These are phyloP conservation scores for Lycaon pictus DNA, from an alignment of 2,113 vertebrate species.

Conservation along the genomic window DNA sequence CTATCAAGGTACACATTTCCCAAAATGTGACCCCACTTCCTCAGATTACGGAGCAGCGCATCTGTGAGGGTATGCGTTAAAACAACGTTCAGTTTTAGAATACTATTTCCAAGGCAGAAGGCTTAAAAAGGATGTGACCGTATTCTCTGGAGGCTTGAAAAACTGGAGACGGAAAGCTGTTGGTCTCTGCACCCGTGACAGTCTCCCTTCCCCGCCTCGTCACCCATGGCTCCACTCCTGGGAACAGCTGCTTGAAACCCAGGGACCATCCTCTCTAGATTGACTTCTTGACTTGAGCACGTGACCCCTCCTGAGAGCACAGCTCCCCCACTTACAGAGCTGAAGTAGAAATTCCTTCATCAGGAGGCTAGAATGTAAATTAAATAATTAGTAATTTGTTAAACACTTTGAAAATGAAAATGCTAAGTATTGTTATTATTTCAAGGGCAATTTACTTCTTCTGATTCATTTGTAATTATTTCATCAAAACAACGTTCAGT, in stretches of 20 bases:
- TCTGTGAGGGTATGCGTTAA: neutral
- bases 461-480: conserved; percentile 80
- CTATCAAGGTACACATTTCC: neutral
- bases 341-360: conserved; percentile 12
- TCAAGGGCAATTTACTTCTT: conserved; percentile 80
- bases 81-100: neutral
- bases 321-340: neutral
- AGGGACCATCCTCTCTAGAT: neutral
- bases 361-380: conserved; percentile 57
- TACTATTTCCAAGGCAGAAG: neutral
- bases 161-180: neutral
- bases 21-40: neutral
- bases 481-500: conserved; percentile 72
- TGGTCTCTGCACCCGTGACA: neutral
- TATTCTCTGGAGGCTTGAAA: neutral
- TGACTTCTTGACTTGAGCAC: neutral
- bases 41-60: neutral
- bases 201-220: fast-evolving
- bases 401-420: conserved; percentile 75
- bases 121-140: neutral
- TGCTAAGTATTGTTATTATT: conserved; percentile 79
- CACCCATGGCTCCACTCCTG: neutral
- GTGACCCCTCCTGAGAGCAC: neutral
- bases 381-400: conserved; percentile 77
- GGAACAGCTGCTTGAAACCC: neutral